Conservation (phyloP, 2,888 invertebrate genomes). For the Linnaemya vulpina region DNA sequence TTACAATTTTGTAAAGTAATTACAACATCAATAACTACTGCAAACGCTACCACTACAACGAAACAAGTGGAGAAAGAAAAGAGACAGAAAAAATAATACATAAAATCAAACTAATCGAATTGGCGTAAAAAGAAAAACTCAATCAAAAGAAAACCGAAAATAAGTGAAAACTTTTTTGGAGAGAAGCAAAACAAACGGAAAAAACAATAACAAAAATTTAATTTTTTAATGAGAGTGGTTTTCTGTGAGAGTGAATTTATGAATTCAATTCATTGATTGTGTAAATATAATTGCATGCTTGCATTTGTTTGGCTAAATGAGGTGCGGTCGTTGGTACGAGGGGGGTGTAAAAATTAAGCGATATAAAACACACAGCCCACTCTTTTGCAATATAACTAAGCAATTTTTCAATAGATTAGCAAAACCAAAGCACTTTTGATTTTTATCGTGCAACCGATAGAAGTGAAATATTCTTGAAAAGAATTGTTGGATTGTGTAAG, state of each 20-base stretch:
- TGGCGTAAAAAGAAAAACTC: slow-evolving; percentile 18
- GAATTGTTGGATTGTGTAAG: no score
- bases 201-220: slow-evolving; percentile 22
- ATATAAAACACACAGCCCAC: not conserved
- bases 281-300: slow-evolving; percentile 35
- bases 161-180: slow-evolving; percentile 53
- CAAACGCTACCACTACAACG: slow-evolving; percentile 60
- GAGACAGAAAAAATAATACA: slow-evolving; percentile 1
- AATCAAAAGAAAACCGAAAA: slow-evolving; percentile 34
- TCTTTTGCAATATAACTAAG: no score
- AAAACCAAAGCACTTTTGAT: no score
- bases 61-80: slow-evolving; percentile 33
- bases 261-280: slow-evolving; percentile 60
- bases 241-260: slow-evolving; percentile 32
- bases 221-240: not conserved
- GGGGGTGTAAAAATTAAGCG: not conserved
- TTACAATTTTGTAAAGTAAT: slow-evolving; percentile 35
- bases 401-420: no score
- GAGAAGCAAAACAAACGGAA: slow-evolving; percentile 34
- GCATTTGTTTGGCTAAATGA: slow-evolving; percentile 56
- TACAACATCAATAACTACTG: slow-evolving; percentile 67
- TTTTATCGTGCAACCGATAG: no score
- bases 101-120: slow-evolving; percentile 36
- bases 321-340: slow-evolving; percentile 67
- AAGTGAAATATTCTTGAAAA: no score